Evolutionary conservation across 2,113 vertebrate species (phyloP).

Genomic region (Lutjanus erythropterus): DNA sequence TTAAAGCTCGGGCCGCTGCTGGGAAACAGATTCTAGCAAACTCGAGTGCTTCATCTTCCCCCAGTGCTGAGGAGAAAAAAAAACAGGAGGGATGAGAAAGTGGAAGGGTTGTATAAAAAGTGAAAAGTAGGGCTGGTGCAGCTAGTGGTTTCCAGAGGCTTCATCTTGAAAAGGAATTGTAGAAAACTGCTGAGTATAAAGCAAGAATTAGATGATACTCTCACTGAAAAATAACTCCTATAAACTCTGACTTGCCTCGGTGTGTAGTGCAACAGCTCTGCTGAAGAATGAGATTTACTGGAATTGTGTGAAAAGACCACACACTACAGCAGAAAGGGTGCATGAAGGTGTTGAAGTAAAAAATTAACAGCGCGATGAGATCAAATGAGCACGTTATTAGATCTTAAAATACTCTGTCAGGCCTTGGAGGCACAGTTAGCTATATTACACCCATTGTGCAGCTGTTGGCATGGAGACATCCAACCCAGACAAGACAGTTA

Average conservation of each 20-base stretch:
- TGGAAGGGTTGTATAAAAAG: slow-evolving; percentile 50
- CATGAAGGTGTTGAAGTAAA: slow-evolving; percentile 15
- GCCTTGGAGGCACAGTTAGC: slow-evolving; percentile 21
- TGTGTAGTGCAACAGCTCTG: slow-evolving; percentile 23
- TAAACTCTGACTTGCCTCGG: slow-evolving; percentile 12
- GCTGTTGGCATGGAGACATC: slow-evolving; percentile 68
- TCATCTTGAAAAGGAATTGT: slow-evolving; percentile 59
- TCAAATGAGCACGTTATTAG: slow-evolving; percentile 43
- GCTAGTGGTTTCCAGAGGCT: slow-evolving; percentile 61
- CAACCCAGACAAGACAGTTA: slow-evolving; percentile 16
- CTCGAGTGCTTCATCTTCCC: slow-evolving; percentile 75
- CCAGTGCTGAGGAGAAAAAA: slow-evolving; percentile 40
- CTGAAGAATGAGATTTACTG: slow-evolving; percentile 1
- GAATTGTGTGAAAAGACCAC: slow-evolving; percentile 12
- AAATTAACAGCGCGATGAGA: slow-evolving; percentile 11
- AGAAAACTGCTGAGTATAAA: slow-evolving; percentile 68
- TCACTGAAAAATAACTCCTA: slow-evolving; percentile 38
- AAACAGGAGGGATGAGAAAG: slow-evolving; percentile 57
- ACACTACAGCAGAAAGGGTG: slow-evolving; percentile 4
- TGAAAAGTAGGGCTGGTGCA: slow-evolving; percentile 70
- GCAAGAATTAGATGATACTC: slow-evolving; percentile 57
- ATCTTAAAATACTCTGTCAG: slow-evolving; percentile 42
- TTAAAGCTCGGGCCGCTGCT: slow-evolving; percentile 72
- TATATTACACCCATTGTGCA: slow-evolving; percentile 41
- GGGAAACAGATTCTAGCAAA: slow-evolving; percentile 76